Evolutionary conservation across 1,140 invertebrate species (phyloP).

Genomic region (Trypoxylus dichotomus): DNA sequence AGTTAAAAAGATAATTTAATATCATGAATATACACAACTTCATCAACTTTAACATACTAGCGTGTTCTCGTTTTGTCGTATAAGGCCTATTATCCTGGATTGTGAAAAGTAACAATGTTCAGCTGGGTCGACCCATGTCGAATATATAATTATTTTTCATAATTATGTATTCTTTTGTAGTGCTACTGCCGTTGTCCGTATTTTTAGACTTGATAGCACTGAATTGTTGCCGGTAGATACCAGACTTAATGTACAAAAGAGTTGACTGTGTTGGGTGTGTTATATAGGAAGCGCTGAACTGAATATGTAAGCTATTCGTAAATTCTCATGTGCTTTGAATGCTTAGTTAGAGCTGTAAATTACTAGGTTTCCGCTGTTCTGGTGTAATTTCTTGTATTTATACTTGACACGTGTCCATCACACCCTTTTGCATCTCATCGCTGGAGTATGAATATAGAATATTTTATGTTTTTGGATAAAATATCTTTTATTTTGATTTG

Average conservation of each 20-base stretch:
- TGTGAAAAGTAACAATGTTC: background rate
- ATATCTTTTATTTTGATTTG: no score
- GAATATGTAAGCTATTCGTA: background rate
- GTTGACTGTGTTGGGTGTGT: background rate
- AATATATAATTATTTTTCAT: background rate
- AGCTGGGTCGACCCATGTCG: background rate
- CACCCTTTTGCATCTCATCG: no score
- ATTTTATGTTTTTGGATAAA: no score
- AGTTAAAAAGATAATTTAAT: background rate
- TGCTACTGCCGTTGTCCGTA: background rate
- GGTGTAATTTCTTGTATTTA: no score
- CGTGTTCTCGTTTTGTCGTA: background rate
- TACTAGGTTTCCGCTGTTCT: no score
- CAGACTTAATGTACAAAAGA: background rate
- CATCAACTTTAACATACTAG: background rate
- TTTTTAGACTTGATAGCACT: background rate
- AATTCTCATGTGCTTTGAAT: background rate
- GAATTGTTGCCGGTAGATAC: background rate
- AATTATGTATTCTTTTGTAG: background rate
- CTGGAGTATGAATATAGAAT: no score
- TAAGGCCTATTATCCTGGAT: background rate
- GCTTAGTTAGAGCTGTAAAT: background rate
- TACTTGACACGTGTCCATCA: no score
- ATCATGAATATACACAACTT: background rate
- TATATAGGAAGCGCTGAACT: background rate